These are phyloP conservation scores for Pseudococcus longispinus DNA, from an alignment of 2,888 invertebrate genomes.

Conservation along the genomic window DNA sequence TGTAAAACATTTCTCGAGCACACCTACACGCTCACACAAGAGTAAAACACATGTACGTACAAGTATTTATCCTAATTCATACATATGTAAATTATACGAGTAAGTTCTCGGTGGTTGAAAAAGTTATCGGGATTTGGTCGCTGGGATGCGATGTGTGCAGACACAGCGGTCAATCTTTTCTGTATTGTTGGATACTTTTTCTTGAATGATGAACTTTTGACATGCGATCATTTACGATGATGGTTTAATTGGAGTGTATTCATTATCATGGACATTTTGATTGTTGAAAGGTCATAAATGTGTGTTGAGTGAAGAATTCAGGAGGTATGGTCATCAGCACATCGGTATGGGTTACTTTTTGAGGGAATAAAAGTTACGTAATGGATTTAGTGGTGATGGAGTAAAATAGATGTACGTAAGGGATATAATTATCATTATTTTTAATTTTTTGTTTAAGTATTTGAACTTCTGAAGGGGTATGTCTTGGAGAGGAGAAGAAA, in stretches of 20 bases:
- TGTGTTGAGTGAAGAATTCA: background rate
- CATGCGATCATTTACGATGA: background rate
- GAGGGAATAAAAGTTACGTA: too few relatives aligned
- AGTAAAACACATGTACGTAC: constrained; percentile 25
- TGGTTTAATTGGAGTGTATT: constrained; percentile 28
- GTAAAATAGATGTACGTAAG: too few relatives aligned
- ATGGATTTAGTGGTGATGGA: too few relatives aligned
- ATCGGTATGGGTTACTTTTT: too few relatives aligned
- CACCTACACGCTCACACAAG: constrained; percentile 9
- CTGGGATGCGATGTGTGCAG: background rate
- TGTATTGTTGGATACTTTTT: constrained; percentile 4
- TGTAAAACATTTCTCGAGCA: background rate
- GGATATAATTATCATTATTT: too few relatives aligned
- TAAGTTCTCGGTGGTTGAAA: background rate
- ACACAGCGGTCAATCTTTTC: background rate
- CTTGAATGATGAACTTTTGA: background rate
- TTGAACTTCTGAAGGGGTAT: too few relatives aligned
- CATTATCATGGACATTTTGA: constrained; percentile 13
- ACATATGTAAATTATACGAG: constrained; percentile 7
- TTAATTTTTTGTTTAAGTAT: too few relatives aligned
- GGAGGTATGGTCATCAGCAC: too few relatives aligned
- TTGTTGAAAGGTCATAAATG: background rate
- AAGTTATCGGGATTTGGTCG: background rate
- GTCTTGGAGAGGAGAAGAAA: too few relatives aligned
- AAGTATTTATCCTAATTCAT: background rate